Base-by-base conservation (phyloP, 2,888 invertebrate species). In the Liodrosophila aerea region DNA sequence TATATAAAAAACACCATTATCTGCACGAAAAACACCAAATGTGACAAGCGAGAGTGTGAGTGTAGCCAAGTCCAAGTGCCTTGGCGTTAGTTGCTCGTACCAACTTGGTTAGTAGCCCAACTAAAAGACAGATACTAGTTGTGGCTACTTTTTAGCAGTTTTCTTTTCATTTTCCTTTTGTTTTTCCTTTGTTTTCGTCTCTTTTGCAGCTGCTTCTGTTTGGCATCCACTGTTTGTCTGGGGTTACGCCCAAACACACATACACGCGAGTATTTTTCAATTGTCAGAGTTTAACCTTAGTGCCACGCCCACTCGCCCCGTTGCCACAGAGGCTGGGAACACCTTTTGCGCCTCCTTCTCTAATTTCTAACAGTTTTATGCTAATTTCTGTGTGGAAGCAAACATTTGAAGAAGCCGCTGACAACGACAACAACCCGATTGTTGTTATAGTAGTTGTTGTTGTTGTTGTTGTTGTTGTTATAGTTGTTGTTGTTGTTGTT, bases 291-390 rank as follows among this genome's bases (percentile, higher is more conserved):
- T 11, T 30, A 34, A 34, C 22, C 13, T 5, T 8, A 11, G 22
- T 22, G 22, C n/a, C 7, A 7, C 45, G 34, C 43, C 11, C 5
- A 9, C 31, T 11, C 7, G 1, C 11, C 31, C 13, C 7, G 1
- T 13, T 4, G 7, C 12, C 36, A 29, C 11, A 7, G 11, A 43
- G n/a, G 12, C 16, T 54, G 53, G 44, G 50, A 47, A 46, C 40
- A 13, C 52, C 13, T 41, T 46, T 43, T 22, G 52, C 36, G 49
- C 29, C 67, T 29, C 16, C 59, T 39, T 62, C 47, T 53, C 64
- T 62, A 49, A 70, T 70, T 76, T 76, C 77, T 81, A 76, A 76
- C 85, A 84, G 67, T 78, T 84, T 73, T 81, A 84, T 78, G 85
- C 74, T 78, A 81, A 78, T 78, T 78, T 76, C 27, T 54, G 46